Conservation (phyloP, 1,140 invertebrate genomes). For the Hyles euphorbiae region DNA sequence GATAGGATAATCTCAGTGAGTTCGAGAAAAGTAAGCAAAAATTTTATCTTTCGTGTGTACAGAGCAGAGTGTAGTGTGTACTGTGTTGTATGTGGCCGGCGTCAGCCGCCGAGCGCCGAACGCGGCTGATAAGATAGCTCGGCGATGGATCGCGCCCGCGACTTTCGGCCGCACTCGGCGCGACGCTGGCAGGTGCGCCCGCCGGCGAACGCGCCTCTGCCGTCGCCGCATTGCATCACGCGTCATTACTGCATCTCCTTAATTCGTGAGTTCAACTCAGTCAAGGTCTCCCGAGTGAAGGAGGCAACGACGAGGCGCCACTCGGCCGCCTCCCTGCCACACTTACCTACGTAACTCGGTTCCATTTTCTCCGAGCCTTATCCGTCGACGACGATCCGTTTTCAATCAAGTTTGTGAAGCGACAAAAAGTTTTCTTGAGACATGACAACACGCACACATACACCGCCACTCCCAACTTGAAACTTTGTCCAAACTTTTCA, state of each 20-base stretch:
- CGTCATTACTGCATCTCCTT: slow-evolving; percentile 19
- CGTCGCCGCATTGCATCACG: slow-evolving; percentile 36
- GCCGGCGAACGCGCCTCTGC: too few species aligned
- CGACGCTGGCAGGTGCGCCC: background rate
- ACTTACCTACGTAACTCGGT: slow-evolving; percentile 55
- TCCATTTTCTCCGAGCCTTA: slow-evolving; percentile 46
- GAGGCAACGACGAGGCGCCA: background rate
- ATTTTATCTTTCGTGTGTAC: slow-evolving; percentile 41
- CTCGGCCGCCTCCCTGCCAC: background rate
- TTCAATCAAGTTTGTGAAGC: slow-evolving; percentile 47
- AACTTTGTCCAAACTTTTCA: slow-evolving; percentile 43
- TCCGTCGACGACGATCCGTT: slow-evolving; percentile 25
- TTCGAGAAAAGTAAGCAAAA: slow-evolving; percentile 29
- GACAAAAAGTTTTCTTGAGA: slow-evolving; percentile 55
- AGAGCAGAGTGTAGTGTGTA: slow-evolving; percentile 2
- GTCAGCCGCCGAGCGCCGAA: background rate
- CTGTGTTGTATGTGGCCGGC: too few species aligned
- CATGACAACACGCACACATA: slow-evolving; percentile 60
- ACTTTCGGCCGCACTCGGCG: background rate
- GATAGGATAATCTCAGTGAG: slow-evolving; percentile 30
- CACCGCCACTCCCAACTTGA: slow-evolving; percentile 45
- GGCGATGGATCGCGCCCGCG: slow-evolving; percentile 7
- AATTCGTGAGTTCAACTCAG: slow-evolving; percentile 35
- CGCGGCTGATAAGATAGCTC: slow-evolving; percentile 46
- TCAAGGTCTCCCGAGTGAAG: slow-evolving; percentile 41